Evolutionary conservation across 1,140 invertebrate genomes (phyloP), one percentile per base, ranked within the genome.

Genomic region (Drosophila watanabei): DNA sequence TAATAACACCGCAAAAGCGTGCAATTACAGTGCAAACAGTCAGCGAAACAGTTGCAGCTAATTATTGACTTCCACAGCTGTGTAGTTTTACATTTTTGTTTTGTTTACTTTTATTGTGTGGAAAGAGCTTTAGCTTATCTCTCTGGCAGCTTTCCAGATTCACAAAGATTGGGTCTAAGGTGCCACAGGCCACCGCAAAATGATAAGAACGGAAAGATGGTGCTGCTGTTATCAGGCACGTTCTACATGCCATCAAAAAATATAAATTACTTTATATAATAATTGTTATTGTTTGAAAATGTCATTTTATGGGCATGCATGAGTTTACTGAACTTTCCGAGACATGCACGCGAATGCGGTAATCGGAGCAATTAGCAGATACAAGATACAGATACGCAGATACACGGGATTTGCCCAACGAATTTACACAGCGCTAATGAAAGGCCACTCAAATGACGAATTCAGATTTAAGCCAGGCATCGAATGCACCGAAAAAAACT

Each of bases 381-480:
- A 60, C 33, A 45, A 78, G 57, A 70, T 48, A 71, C 48, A 58
- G 37, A 52, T 56, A 79, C 52, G 35, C 37, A 58, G 49, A 77
- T 77, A 61, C 64, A 24, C 33, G 60, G 45, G 58, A 60, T 77
- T 80, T 69, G 70, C 57, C 46, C 49, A 85, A 76, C 63, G 49
- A 78, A 90, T 89, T 89, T 77, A 54, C 70, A 48, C 7, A 49
- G 9, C 30, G 84, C 81, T 88, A 88, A 88, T 88, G 73, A 80
- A 89, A 79, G 75, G 61, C 62, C 39, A 43, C 59, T 48, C 46
- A n/a, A 41, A 60, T 30, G 30, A 18, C 24, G 20, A 66, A 51
- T 33, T 76, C 30, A 14, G 75, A 49, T 30, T 49, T 20, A 11
- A 72, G 33, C 28, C 32, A 51, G 5, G 58, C 16, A n/a, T 33